Base-by-base conservation (phyloP, 2,797 vertebrate genomes). In the Argyrosomus regius region DNA sequence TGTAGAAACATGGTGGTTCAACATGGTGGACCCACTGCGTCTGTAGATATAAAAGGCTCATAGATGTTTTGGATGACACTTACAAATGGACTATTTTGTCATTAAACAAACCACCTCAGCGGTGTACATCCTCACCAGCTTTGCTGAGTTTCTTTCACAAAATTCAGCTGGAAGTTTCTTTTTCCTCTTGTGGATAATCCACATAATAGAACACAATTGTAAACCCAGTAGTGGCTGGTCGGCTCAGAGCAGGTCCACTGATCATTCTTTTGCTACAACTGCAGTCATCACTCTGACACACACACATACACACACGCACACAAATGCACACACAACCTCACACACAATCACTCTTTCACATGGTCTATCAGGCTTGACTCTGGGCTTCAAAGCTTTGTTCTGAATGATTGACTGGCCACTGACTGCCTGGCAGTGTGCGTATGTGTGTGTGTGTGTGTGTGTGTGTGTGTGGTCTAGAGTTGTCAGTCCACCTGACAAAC, bases 371-470 rank as follows among this genome's bases (percentile, higher is more conserved):
- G 78, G 87, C 87, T 78, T 92, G 84, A 88, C 89, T 85, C 64
- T 62, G 67, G 69, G 80, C 86, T 88, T 84, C 82, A 84, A 62
- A 84, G 90, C 89, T 87, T 83, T 88, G 84, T 89, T 88, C 86
- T 87, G 88, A 91, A 58, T 93, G 91, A 92, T 89, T 89, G 90
- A 93, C 81, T 87, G 84, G 72, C 89, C 93, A 73, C 84, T 31
- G 75, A 35, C 84, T 88, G 60, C 66, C 67, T 79, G 72, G 46
- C 85, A 62, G 41, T 72, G 65, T 76, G 63, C 22, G 58, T 67
- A 69, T 80, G 53, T 73, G 79, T 75, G 72, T 75, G 80, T 76
- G 60, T 62, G 81, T 82, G 64, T 69, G 78, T 66, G 22, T 72
- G 43, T 72, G 67, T 75, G 45, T 53, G 68, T 87, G 86, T 68